Evolutionary conservation across 2,113 vertebrate species (phyloP), one percentile per base, ranked within the genome.

Genomic region (Oryzias curvinotus): DNA sequence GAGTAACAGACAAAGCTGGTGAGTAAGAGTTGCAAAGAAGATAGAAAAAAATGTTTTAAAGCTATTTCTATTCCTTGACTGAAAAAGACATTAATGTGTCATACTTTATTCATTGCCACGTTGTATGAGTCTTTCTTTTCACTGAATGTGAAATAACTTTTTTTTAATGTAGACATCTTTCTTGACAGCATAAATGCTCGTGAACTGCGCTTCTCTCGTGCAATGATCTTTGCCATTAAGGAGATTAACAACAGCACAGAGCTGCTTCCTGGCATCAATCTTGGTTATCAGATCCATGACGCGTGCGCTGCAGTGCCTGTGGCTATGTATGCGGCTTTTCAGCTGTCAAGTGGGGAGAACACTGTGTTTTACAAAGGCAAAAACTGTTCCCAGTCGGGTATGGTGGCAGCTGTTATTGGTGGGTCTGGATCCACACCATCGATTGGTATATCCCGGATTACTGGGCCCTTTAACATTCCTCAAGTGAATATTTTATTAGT

Each of bases 261-360:
- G 19, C 78, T 92, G 12, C 80, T 92, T 18, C 87, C 91, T 0
- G 83, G 82, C 1, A 56, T 91, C 49, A 83, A 7, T 0, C 73
- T 91, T 2, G 91, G 90, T 13, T 91, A 91, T 55, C 67, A 75
- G 30, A 88, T 92, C 61, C 68, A 90, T 3, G 91, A 92, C 57
- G 82, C 90, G 0, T 92, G 91, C 4, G 66, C 73, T 1, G 78
- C 83, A 0, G 82, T 87, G 26, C 64, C 73, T 0, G 59, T 87
- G 45, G 73, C 58, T 3, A 17, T 50, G 18, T 19, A 61, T 12
- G 58, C 14, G 19, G 46, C 47, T 3, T 61, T 61, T 50, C 58
- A 61, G 14, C 28, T 61, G 17, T 21, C 14, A 41, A 61, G 23
- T 4, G 18, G 58, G 7, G 18, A 21, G 18, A 47, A 61, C 18